These are phyloP conservation scores for Cinclus mexicanus DNA, from an alignment of 2,113 vertebrate species.

Conservation along the genomic window DNA sequence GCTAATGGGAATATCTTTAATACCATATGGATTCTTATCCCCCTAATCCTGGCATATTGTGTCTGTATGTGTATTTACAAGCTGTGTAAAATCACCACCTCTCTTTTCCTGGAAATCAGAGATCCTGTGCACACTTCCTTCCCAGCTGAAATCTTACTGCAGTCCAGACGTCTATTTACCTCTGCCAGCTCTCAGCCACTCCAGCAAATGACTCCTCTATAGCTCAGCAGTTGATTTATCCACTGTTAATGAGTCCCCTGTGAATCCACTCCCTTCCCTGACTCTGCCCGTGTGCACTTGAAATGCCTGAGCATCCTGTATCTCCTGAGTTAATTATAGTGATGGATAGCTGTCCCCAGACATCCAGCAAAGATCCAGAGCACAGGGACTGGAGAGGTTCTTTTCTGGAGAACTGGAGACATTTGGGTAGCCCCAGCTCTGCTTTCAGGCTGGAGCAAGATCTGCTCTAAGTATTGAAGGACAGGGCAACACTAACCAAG, in stretches of 20 bases:
- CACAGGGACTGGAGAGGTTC: neutral
- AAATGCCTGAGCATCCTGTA: neutral
- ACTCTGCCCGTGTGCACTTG: accelerated
- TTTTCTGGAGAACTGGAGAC: neutral
- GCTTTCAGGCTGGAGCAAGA: neutral
- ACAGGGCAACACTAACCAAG: neutral
- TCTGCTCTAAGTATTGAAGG: neutral
- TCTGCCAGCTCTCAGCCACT: neutral
- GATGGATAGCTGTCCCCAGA: neutral
- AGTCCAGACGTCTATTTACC: neutral
- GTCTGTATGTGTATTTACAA: neutral
- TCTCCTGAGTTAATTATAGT: neutral
- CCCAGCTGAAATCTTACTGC: neutral
- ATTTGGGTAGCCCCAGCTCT: neutral
- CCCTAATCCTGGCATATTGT: neutral
- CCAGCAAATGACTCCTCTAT: neutral
- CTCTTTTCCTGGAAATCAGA: neutral
- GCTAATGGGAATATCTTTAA: neutral
- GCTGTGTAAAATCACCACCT: neutral
- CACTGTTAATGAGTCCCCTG: neutral
- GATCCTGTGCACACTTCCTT: neutral
- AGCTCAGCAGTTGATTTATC: neutral
- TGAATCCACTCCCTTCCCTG: neutral
- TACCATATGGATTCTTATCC: neutral
- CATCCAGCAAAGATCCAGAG: neutral